These are phyloP conservation scores for Hemithea aestivaria DNA, from an alignment of 2,888 invertebrate genomes.

Conservation along the genomic window DNA sequence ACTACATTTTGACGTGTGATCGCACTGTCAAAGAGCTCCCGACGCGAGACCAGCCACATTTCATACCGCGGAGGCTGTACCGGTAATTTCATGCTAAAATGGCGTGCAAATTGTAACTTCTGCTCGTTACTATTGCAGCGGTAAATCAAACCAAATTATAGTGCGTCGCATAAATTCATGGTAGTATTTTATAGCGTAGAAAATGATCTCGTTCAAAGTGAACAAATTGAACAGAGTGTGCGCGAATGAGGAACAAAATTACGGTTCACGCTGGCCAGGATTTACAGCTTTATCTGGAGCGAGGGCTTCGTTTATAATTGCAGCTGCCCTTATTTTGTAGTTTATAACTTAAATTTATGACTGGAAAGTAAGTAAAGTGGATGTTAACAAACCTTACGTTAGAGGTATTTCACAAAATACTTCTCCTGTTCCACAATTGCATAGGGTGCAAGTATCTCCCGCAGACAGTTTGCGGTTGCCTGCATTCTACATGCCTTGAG, in stretches of 20 bases:
- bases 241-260: slow-evolving; percentile 34
- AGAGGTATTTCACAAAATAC: no score
- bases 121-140: slow-evolving; percentile 44
- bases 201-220: slow-evolving; percentile 54
- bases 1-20: slow-evolving; percentile 38
- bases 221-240: slow-evolving; percentile 38
- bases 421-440: no score
- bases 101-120: slow-evolving; percentile 49
- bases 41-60: slow-evolving; percentile 32
- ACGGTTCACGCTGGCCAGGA: slow-evolving; percentile 26
- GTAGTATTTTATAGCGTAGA: slow-evolving; percentile 48
- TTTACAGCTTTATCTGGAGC: slow-evolving; percentile 27
- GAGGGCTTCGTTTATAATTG: slow-evolving; percentile 20
- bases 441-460: no score
- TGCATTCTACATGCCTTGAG: no score
- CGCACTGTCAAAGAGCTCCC: slow-evolving; percentile 26
- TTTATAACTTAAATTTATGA: slow-evolving; percentile 13
- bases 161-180: slow-evolving; percentile 40
- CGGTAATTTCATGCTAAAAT: slow-evolving; percentile 51
- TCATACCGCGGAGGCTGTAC: slow-evolving; percentile 33
- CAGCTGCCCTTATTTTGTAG: slow-evolving; percentile 18
- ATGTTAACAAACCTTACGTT: no score
- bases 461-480: no score
- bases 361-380: neutral
- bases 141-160: slow-evolving; percentile 62